Conservation (phyloP, 1,140 invertebrate genomes). For the Portunus trituberculatus region DNA sequence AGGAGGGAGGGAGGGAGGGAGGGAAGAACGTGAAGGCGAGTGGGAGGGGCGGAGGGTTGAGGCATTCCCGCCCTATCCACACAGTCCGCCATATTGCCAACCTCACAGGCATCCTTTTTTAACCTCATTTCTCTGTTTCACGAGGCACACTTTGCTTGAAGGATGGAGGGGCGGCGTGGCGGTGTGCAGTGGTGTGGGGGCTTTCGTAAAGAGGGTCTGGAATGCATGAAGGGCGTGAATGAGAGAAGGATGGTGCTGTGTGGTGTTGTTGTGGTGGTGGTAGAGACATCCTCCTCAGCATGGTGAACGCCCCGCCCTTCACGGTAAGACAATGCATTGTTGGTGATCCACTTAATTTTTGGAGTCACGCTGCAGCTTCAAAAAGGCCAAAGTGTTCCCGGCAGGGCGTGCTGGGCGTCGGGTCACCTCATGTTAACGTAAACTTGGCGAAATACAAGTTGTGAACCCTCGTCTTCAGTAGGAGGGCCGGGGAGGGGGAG, state of each 20-base stretch:
- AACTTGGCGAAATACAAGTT: not conserved
- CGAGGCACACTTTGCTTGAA: not conserved
- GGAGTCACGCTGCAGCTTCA: not conserved
- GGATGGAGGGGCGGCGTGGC: not conserved
- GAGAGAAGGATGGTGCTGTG: not conserved
- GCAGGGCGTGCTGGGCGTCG: not conserved
- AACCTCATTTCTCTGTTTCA: not conserved
- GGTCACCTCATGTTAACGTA: not conserved
- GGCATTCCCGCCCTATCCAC: not conserved
- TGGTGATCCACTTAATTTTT: not conserved
- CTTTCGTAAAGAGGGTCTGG: not conserved
- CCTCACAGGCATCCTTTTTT: not conserved
- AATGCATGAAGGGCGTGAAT: not conserved
- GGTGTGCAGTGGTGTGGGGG: not conserved
- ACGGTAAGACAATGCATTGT: not conserved
- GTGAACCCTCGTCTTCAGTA: not conserved
- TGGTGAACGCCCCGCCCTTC: conserved; percentile 1
- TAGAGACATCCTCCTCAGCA: not conserved
- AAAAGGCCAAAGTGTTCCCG: not conserved
- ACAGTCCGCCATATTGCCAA: not conserved
- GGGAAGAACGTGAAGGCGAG: not conserved
- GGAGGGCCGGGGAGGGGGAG: not conserved
- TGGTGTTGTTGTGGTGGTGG: not conserved
- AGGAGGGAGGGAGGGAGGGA: not conserved
- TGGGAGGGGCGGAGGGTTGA: not conserved